Evolutionary conservation across 2,113 vertebrate genomes (phyloP).

Genomic region (Albula goreensis): DNA sequence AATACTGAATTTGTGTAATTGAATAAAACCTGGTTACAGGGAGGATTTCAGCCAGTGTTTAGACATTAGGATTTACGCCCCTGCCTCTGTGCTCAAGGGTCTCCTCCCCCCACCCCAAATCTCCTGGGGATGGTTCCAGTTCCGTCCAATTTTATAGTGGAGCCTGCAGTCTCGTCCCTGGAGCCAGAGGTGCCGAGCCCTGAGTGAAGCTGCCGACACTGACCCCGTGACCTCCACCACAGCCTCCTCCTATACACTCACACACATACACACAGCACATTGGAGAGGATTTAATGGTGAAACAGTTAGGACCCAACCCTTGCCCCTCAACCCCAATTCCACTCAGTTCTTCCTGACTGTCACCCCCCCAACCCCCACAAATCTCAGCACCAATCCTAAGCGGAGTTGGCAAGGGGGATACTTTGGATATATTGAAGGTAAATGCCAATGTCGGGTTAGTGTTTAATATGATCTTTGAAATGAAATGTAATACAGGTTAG

Average conservation of each 20-base stretch:
- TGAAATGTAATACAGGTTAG: too few species aligned
- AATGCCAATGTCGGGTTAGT: too few species aligned
- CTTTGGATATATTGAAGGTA: too few species aligned
- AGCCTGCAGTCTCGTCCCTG: neutral
- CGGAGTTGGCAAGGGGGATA: too few species aligned
- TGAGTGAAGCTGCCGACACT: neutral
- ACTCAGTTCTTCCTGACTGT: too few species aligned
- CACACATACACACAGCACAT: slow-evolving; percentile 13
- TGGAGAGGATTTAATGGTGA: neutral
- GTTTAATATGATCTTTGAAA: too few species aligned
- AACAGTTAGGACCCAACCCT: too few species aligned
- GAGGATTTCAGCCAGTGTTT: slow-evolving; percentile 36
- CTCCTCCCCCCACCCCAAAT: neutral
- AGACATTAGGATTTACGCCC: slow-evolving; percentile 43
- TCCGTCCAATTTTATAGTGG: slow-evolving; percentile 32
- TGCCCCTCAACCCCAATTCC: too few species aligned
- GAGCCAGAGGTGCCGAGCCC: neutral
- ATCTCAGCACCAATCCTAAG: too few species aligned
- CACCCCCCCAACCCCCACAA: too few species aligned
- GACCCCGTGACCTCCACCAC: slow-evolving; percentile 1
- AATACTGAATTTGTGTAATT: too few species aligned
- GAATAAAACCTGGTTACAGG: neutral
- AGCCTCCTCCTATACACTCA: slow-evolving; percentile 9
- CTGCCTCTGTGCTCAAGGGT: slow-evolving; percentile 12
- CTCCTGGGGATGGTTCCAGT: slow-evolving; percentile 26